Evolutionary conservation across 1,140 invertebrate genomes (phyloP).

Genomic region (Amyelois transitella): DNA sequence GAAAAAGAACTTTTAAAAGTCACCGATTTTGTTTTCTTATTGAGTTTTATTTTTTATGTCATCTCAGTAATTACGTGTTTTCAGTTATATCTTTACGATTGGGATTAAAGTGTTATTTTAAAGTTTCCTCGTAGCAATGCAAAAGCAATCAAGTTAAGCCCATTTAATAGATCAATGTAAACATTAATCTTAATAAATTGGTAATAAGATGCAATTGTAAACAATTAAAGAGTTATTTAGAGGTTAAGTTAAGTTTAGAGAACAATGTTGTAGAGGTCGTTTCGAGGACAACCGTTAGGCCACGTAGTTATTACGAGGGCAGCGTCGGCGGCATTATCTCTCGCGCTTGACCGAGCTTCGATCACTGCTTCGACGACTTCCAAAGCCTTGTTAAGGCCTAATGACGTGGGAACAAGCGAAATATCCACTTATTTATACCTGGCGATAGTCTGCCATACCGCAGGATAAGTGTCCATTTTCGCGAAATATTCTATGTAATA

Average conservation of each 20-base stretch:
- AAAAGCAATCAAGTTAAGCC: too few relatives aligned
- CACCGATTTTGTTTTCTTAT: background rate
- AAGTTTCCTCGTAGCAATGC: too few relatives aligned
- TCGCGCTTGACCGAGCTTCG: slow-evolving; percentile 61
- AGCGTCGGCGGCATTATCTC: slow-evolving; percentile 48
- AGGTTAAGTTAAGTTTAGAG: background rate
- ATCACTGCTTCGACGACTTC: slow-evolving; percentile 48
- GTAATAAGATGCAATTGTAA: too few relatives aligned
- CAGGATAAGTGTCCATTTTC: background rate
- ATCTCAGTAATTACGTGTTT: too few relatives aligned
- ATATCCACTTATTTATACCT: slow-evolving; percentile 41
- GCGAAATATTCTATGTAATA: background rate
- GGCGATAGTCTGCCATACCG: slow-evolving; percentile 12
- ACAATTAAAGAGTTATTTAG: too few relatives aligned
- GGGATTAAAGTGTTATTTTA: too few relatives aligned
- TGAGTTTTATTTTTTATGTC: background rate
- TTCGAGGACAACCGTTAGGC: slow-evolving; percentile 8
- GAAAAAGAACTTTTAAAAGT: background rate
- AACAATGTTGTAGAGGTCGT: background rate
- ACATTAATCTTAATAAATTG: too few relatives aligned
- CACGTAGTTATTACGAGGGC: slow-evolving; percentile 20
- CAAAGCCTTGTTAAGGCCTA: slow-evolving; percentile 62
- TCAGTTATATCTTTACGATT: too few relatives aligned
- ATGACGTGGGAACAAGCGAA: slow-evolving; percentile 53
- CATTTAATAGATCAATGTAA: too few relatives aligned